Conservation (phyloP, 2,113 vertebrate genomes). For the Notarius quadriscutis region DNA sequence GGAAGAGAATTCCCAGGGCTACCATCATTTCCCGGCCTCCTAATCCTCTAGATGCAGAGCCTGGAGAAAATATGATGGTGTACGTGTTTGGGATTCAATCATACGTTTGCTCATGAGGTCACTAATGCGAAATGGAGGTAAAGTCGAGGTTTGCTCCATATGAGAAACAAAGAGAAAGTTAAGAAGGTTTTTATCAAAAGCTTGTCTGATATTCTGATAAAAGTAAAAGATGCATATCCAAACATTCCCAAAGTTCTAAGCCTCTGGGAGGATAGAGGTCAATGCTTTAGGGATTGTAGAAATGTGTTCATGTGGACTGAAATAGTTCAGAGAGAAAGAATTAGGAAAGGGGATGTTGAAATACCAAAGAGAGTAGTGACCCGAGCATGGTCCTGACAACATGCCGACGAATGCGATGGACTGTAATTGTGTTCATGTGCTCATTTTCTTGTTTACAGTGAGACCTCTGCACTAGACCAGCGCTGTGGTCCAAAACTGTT, state of each 20-base stretch:
- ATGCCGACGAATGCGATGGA: slow-evolving; percentile 2
- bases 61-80: neutral
- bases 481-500: neutral
- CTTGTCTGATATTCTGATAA: neutral
- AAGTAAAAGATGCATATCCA: neutral
- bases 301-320: slow-evolving; percentile 54
- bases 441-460: slow-evolving; percentile 49
- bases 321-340: slow-evolving; percentile 54
- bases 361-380: slow-evolving; percentile 33
- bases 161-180: neutral
- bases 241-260: slow-evolving; percentile 22
- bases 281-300: slow-evolving; percentile 43
- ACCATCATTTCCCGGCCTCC: neutral
- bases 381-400: slow-evolving; percentile 22
- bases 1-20: slow-evolving; percentile 2
- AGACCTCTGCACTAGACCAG: slow-evolving; percentile 20
- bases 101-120: slow-evolving; percentile 11
- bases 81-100: neutral
- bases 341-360: slow-evolving; percentile 45
- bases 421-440: slow-evolving; percentile 34
- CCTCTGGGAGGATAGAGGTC: slow-evolving; percentile 26
- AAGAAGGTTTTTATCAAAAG: neutral
- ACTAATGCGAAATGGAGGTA: slow-evolving; percentile 16
- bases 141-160: slow-evolving; percentile 2
- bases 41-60: neutral